A percentile compares a stretch with the other conserved stretches of the same genome.
These are phyloP conservation scores for Lysandra coridon DNA, from an alignment of 2,888 invertebrate genomes.

Conservation along the genomic window DNA sequence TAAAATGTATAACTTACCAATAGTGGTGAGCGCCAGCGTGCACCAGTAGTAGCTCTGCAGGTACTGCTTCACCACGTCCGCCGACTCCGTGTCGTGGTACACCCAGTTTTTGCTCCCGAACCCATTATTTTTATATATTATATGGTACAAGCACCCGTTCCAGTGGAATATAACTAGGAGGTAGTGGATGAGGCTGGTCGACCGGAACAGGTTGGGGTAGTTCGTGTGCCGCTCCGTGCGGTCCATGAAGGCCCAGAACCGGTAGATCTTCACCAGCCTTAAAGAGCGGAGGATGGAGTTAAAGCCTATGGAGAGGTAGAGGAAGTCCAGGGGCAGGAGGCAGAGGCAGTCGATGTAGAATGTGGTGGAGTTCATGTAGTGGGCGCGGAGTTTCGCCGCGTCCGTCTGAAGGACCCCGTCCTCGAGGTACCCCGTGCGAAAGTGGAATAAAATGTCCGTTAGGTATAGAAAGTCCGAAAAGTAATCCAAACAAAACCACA, in stretches of 20 bases:
- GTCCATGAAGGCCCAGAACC: conserved; percentile 99
- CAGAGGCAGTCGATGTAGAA: conserved; percentile 99
- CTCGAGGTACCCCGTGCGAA: conserved; percentile 97
- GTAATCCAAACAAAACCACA: conserved; percentile 99
- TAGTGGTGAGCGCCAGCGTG: conserved; percentile 96
- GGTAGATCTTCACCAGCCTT: conserved; percentile 97
- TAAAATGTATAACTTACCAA: conserved; percentile 81
- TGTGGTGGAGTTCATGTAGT: conserved; percentile 98
- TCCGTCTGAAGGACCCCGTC: conserved; percentile 99
- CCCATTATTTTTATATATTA: conserved; percentile 96
- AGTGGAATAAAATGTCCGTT: conserved; percentile 97
- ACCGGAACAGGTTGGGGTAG: conserved; percentile 97
- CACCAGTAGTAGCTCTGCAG: conserved; percentile 99
- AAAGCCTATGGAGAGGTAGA: conserved; percentile 98
- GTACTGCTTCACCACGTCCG: conserved; percentile 96
- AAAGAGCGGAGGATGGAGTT: conserved; percentile 97
- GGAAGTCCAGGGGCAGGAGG: conserved; percentile 97
- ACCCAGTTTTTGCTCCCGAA: conserved; percentile 97
- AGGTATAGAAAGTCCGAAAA: conserved; percentile 97
- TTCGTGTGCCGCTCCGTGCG: conserved; percentile 98
- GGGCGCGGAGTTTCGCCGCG: conserved; percentile 93
- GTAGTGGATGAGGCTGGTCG: conserved; percentile 96
- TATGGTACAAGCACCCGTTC: conserved; percentile 99
- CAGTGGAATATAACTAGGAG: conserved; percentile 99
- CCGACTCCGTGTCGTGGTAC: conserved; percentile 91